Base-by-base conservation (phyloP, 2,797 vertebrate genomes). In the Carcharodon carcharias region DNA sequence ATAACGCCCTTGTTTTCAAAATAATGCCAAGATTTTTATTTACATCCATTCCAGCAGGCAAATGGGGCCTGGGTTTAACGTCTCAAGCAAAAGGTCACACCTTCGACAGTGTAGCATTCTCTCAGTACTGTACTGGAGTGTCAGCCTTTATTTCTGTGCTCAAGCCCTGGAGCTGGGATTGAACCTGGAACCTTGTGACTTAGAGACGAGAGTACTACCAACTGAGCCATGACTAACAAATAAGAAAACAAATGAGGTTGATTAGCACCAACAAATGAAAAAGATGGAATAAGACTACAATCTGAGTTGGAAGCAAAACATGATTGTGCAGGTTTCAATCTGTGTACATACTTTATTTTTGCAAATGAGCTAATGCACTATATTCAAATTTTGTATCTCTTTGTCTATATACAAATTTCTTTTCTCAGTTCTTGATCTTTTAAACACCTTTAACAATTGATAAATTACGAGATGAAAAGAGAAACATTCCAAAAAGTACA, bases 281-380 rank as follows among this genome's bases (percentile, higher is more conserved):
- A 45, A 8, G 40, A 26, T 11, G 7, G n/a, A 93, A 65, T 54
- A 23, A 93, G 40, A 67, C 2, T 67, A 65, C 61, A 40, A 40
- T 65, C 21, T 6, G n/a, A 65, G 65, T 93, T 93, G n/a, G 3
- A 31, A 63, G 35, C 8, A 65, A 45, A 93, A 26, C 61, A 93
- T 50, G 82, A 67, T 93, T 93, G 61, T n/a, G 58, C 35, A 93
- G 40, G 82, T 85, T 85, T 85, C 40, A 85, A 85, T 93, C n/a
- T 65, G 3, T 58, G 35, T 35, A 28, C 26, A 63, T 16, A 58
- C 31, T 91, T 93, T 26, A 93, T 40, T 65, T 63, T 26, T 65
- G 91, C n/a, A 65, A 91, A 61, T 91, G 31, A 14, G 1, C 35
- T n/a, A 35, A 31, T 92, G 35, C n/a, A 40, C 31, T 65, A 93